Base-by-base conservation (phyloP, 2,888 invertebrate genomes). In the Mayetiola destructor region DNA sequence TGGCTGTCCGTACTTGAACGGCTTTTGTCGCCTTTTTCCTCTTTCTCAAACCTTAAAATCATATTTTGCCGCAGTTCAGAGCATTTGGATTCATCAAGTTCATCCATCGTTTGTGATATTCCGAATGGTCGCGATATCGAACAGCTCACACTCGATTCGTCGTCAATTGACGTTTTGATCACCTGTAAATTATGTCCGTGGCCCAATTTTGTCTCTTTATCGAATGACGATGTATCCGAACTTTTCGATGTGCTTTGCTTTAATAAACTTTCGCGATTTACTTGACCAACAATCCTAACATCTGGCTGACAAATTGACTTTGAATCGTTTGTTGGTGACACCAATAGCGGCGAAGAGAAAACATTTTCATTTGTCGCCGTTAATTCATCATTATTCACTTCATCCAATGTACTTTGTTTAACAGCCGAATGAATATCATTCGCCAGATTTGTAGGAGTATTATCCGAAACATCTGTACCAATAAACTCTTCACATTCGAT, bases 181-280 rank as follows among this genome's bases (percentile, higher is more conserved):
- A 30, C 4, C 21, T 42, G 20, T 16, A 57, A 35, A 23, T 21
- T 21, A 9, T 27, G 18, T 14, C 30, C 20, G 8, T 9, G 14
- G 10, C 83, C 81, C 66, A 82, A 82, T 68, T 82, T 83, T 66
- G 84, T 84, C n/a, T 83, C 81, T 64, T 84, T 84, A 0, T 86
- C 86, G 84, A 85, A 87, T 0, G 87, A 87, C 32, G 80, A 81
- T 0, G 84, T 84, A 65, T 88, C 87, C 2, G 86, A 87, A 64
- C 87, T 87, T 62, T 81, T 76, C 1, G 87, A 87, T 1, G 84
- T 80, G 62, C 82, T 84, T 23, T 83, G 69, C 65, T 84, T 82
- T 3, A 55, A 72, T 74, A 62, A 75, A 72, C 73, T 66, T 75
- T 75, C 12, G 73, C 72, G 63, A 71, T 73, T 0, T 73, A 69